Evolutionary conservation across 2,888 invertebrate species (phyloP), one percentile per base, ranked within the genome.

Genomic region (Syrphus vitripennis): DNA sequence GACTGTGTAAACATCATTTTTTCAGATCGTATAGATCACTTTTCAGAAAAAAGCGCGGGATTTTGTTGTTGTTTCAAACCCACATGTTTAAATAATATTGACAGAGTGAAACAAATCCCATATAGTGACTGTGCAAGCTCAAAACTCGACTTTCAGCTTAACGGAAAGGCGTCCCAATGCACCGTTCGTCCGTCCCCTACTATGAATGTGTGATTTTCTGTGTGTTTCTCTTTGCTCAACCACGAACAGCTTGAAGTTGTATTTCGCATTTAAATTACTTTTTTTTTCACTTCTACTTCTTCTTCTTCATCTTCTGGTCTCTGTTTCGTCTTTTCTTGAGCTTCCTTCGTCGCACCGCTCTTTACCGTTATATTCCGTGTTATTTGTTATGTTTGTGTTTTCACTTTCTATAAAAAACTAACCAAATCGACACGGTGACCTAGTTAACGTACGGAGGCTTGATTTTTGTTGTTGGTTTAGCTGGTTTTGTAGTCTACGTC

Each of bases 381-480:
- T 69, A 61, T 78, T 75, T 67, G 71, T 86, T 74, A 77, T 86
- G 84, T 86, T 34, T 86, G 81, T 84, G 86, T 86, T 86, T 86
- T 86, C 86, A 86, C 86, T 86, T 86, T 86, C 86, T 86, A 86
- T 86, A 86, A 82, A 48, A 86, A 86, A 86, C 72, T 67, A 86
- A 82, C 72, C 74, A 86, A 86, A 86, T 81, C 86, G 86, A 86
- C 86, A 86, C 81, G 86, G 74, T 86, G 86, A 86, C 86, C 86
- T 57, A 86, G 81, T 82, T 86, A 81, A 86, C 81, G 86, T 81
- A 82, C 74, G 74, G 82, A 86, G 81, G 69, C 81, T 86, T 86
- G 72, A 81, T 29, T 80, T 83, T 70, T 74, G 55, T 70, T 70
- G 55, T 70, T 70, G 65, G 19, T 14, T 69, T 53, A n/a, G 21